phyloP scores from a whole-genome alignment of 1,140 invertebrate genomes.

The Orchesella cincta region DNA sequence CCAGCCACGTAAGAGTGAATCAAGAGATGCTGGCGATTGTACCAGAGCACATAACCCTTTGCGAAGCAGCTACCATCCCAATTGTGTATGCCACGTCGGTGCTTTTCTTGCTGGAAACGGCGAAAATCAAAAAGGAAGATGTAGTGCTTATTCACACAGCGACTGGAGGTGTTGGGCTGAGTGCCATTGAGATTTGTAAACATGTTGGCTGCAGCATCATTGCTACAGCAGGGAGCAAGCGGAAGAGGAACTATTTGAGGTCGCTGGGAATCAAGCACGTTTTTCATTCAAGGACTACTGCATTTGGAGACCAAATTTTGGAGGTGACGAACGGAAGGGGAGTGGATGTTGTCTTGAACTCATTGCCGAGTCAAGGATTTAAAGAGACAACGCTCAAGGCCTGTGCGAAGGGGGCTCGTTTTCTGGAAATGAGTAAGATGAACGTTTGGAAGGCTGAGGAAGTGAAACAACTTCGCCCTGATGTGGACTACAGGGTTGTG shows the following conservation, averaged over 20 bases:
- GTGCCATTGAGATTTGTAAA: constrained; percentile 54
- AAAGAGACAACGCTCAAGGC: constrained; percentile 29
- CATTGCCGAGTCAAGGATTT: no score
- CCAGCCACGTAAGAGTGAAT: neutral
- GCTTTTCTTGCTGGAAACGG: neutral
- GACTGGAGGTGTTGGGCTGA: neutral
- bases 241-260: neutral
- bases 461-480: constrained; percentile 25
- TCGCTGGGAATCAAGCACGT: neutral
- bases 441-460: constrained; percentile 35
- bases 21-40: neutral
- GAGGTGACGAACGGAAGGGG: constrained; percentile 13
- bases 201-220: neutral
- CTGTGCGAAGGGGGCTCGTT: neutral
- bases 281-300: neutral
- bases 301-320: neutral
- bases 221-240: neutral
- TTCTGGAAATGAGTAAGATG: constrained; percentile 35
- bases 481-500: constrained; percentile 24
- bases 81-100: neutral
- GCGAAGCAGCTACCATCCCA: constrained; percentile 47
- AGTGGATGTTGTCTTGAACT: constrained; percentile 33
- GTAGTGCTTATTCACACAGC: neutral
- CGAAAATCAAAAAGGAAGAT: neutral
- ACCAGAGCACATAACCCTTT: constrained; percentile 25